Evolutionary conservation across 2,113 vertebrate species (phyloP).

Genomic region (Nannobrachium achirus): DNA sequence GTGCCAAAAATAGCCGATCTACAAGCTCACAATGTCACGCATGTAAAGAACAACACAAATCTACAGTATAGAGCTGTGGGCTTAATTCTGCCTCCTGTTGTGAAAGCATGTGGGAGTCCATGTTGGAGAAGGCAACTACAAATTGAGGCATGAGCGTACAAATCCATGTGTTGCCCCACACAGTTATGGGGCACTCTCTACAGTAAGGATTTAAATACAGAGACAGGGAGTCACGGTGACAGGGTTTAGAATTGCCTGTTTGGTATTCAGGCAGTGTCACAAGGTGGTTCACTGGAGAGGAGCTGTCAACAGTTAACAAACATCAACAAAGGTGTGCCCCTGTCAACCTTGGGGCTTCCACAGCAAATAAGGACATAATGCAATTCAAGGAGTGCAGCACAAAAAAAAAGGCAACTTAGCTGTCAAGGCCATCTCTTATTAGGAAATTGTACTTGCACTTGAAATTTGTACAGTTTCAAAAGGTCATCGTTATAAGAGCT

Average conservation of each 20-base stretch:
- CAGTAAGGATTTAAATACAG: conserved; percentile 7
- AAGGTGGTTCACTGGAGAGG: conserved; percentile 16
- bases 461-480: neutral
- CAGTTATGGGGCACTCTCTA: conserved; percentile 14
- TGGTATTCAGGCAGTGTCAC: conserved; percentile 34
- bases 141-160: conserved; percentile 17
- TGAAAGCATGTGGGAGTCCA: neutral
- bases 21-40: too few relatives aligned
- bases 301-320: conserved; percentile 34
- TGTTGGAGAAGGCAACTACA: conserved; percentile 14
- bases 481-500: neutral
- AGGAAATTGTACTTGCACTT: neutral
- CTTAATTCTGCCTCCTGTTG: neutral
- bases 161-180: conserved; percentile 10
- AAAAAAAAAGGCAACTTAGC: neutral
- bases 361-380: conserved; percentile 9
- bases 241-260: conserved; percentile 2
- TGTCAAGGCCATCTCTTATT: neutral
- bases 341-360: conserved; percentile 16
- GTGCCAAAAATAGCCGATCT: too few relatives aligned
- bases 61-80: too few relatives aligned
- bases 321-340: conserved; percentile 12
- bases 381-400: neutral
- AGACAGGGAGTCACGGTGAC: neutral
- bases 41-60: too few relatives aligned